Conservation (phyloP, 2,113 vertebrate genomes). For the Ceuthmochares aereus region DNA sequence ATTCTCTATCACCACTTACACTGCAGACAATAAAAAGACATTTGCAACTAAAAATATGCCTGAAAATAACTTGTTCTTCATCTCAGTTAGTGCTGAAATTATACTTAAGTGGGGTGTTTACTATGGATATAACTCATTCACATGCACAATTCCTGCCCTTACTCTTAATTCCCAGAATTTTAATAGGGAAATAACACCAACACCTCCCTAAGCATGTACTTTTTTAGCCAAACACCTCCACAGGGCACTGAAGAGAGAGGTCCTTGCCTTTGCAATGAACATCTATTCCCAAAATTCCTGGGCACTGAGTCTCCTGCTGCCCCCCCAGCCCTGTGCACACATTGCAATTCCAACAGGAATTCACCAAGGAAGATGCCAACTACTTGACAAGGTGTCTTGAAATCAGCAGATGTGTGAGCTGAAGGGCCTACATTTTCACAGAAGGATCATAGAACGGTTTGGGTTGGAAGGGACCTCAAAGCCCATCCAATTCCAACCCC, state of each 20-base stretch:
- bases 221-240: not conserved
- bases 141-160: not conserved
- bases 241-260: rapidly evolving
- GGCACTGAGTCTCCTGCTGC: rapidly evolving
- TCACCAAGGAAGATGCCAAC: not conserved
- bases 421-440: not conserved
- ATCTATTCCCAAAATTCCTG: not conserved
- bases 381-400: not conserved
- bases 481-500: no score
- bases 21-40: not conserved
- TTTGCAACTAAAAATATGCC: not conserved
- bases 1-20: not conserved
- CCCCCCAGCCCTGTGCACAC: not conserved
- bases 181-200: not conserved
- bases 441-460: not conserved
- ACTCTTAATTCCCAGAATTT: not conserved
- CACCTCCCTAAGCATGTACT: not conserved
- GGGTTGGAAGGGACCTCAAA: no score
- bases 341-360: not conserved
- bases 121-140: not conserved
- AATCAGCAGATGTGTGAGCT: not conserved
- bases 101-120: not conserved
- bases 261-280: not conserved
- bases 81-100: not conserved
- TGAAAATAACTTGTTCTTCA: not conserved